Evolutionary conservation across 2,113 vertebrate genomes (phyloP).

Genomic region (Lepisosteus osseus): DNA sequence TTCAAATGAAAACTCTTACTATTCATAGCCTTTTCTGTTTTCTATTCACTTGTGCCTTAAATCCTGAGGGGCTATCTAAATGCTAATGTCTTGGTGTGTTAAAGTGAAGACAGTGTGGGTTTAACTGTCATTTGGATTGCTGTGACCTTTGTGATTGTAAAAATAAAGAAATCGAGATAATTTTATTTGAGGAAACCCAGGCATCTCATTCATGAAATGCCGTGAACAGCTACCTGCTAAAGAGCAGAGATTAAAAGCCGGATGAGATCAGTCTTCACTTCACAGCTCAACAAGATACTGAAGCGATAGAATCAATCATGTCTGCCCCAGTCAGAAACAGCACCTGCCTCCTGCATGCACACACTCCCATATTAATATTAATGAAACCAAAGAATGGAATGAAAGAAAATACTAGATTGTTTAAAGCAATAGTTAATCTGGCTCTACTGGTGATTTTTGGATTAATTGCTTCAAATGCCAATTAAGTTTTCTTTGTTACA

Average conservation of each 20-base stretch:
- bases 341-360: too few species aligned
- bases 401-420: too few species aligned
- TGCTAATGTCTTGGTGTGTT: slow-evolving; percentile 19
- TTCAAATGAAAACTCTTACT: slow-evolving; percentile 52
- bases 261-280: not conserved
- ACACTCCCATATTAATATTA: too few species aligned
- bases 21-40: slow-evolving; percentile 59
- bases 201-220: not conserved
- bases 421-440: too few species aligned
- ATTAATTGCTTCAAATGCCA: too few species aligned
- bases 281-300: not conserved
- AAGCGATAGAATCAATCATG: not conserved
- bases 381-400: too few species aligned
- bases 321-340: too few species aligned
- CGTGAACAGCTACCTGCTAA: not conserved
- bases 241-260: not conserved
- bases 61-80: slow-evolving; percentile 66
- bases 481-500: too few species aligned
- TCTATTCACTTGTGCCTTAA: slow-evolving; percentile 47
- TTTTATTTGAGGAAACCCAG: not conserved
- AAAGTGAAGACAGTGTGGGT: slow-evolving; percentile 15
- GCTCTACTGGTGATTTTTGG: too few species aligned
- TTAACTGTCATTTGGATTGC: not conserved
- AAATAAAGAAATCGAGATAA: not conserved
- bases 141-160: not conserved